These are phyloP conservation scores for Psittacula derbiana DNA, from an alignment of 2,797 vertebrate genomes.

Conservation along the genomic window DNA sequence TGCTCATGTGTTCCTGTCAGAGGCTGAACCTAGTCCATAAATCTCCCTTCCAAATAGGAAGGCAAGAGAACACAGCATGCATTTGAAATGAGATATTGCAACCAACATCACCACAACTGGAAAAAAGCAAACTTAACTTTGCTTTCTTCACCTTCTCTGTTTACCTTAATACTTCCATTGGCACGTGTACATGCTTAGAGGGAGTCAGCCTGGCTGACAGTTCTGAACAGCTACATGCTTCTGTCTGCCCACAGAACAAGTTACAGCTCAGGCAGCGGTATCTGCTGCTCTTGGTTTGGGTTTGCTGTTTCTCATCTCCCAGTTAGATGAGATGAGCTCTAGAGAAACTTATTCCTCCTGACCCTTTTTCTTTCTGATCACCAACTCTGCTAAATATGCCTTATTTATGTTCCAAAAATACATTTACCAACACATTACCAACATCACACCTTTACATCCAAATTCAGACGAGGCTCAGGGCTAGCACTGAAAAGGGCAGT, in stretches of 20 bases:
- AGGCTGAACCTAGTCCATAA: background rate
- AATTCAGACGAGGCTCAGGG: background rate
- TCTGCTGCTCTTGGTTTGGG: background rate
- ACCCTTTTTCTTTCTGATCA: background rate
- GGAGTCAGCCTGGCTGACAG: background rate
- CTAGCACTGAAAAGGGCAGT: background rate
- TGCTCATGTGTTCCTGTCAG: background rate
- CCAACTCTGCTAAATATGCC: background rate
- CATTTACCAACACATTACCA: background rate
- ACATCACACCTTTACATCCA: background rate
- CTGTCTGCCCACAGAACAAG: background rate
- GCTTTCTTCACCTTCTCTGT: background rate
- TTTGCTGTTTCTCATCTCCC: slow-evolving; percentile 5
- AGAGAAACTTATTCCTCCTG: background rate
- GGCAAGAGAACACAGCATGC: background rate
- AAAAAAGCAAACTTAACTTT: background rate
- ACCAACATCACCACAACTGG: background rate
- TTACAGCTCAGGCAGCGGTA: slow-evolving; percentile 29
- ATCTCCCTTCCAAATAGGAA: background rate
- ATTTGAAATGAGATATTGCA: background rate
- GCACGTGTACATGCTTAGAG: background rate
- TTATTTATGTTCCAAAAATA: background rate
- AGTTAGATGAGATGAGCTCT: background rate
- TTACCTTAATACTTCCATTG: background rate
- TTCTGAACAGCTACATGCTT: background rate